Evolutionary conservation across 2,888 invertebrate genomes (phyloP), one percentile per base, ranked within the genome.

Genomic region (Taenaris catops): DNA sequence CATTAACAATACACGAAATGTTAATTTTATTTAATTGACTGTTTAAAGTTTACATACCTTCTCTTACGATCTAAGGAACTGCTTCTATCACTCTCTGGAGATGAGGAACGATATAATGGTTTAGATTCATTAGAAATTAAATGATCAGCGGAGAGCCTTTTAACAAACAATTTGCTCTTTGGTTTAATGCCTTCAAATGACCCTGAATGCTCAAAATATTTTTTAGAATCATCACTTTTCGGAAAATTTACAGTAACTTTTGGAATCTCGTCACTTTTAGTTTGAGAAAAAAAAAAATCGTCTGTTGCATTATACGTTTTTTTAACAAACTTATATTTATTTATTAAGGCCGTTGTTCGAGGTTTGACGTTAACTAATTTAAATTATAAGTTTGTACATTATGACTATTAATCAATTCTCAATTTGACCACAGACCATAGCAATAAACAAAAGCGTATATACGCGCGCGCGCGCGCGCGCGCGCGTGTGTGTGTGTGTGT

Each of bases 91-190:
- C 81, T 87, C 36, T 86, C 86, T 17, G 86, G 84, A 4, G 86
- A 87, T n/a, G 84, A 78, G 0, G 80, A 67, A n/a, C 61, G 67
- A 35, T 63, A 84, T 8, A 83, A 49, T 3, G 78, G 73, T 45
- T 74, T 84, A 4, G 64, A 62, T 8, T 86, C 84, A 67, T 54
- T 81, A 8, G 81, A 64, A 53, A 86, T 81, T 38, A 87, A 61
- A 58, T 87, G 86, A 61, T 87, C 86, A 45, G 84, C 86, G 44
- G 86, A 87, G 35, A 86, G 58, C 51, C 86, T 67, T 46, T 86
- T 87, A 29, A 83, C 80, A 73, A 84, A 83, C 46, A 80, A 59
- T 54, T 81, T 84, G 57, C 63, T 74, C 50, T 78, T 83, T 20
- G 73, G 60, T 54, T 84, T 86, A 28, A 73, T 71, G 25, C 81